Percentiles rank a stretch among this genome's conserved stretches.
These are phyloP conservation scores for Sclerodermus sp. DNA, from an alignment of 2,888 invertebrate species.

Conservation along the genomic window DNA sequence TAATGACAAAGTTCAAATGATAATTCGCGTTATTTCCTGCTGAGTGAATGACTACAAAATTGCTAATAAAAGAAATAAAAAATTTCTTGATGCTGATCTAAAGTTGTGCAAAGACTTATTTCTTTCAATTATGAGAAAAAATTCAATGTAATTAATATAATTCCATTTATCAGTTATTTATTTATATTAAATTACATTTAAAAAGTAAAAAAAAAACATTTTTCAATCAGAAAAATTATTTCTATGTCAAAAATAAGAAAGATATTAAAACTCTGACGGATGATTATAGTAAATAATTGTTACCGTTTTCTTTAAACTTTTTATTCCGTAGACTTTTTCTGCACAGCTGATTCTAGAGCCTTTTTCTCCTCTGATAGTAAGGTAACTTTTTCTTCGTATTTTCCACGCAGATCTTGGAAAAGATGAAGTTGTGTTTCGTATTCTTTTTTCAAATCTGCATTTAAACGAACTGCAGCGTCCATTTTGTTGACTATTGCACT, in stretches of 20 bases:
- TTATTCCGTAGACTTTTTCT: constrained; percentile 3
- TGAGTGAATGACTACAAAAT: no score
- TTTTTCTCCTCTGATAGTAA: constrained; percentile 62
- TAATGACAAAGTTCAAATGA: no score
- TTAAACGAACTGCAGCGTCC: constrained; percentile 71
- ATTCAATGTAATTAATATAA: no score
- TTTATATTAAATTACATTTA: neutral
- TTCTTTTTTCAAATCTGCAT: constrained; percentile 75
- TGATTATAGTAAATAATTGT: no score
- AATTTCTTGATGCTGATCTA: no score
- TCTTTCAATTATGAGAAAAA: no score
- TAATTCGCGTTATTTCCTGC: no score
- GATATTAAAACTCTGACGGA: no score
- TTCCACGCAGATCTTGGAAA: constrained; percentile 69
- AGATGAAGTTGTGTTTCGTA: constrained; percentile 76
- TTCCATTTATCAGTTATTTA: no score
- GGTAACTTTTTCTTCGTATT: constrained; percentile 69
- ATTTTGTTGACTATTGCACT: constrained; percentile 71
- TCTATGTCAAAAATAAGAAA: neutral
- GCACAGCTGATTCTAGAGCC: constrained; percentile 31
- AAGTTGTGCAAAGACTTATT: no score
- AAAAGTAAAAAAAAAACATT: neutral
- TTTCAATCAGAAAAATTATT: neutral
- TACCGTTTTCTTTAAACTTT: no score
- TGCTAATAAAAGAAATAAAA: no score